phyloP scores from a whole-genome alignment of 2,888 invertebrate species.

The Acanthosepion esculentum region DNA sequence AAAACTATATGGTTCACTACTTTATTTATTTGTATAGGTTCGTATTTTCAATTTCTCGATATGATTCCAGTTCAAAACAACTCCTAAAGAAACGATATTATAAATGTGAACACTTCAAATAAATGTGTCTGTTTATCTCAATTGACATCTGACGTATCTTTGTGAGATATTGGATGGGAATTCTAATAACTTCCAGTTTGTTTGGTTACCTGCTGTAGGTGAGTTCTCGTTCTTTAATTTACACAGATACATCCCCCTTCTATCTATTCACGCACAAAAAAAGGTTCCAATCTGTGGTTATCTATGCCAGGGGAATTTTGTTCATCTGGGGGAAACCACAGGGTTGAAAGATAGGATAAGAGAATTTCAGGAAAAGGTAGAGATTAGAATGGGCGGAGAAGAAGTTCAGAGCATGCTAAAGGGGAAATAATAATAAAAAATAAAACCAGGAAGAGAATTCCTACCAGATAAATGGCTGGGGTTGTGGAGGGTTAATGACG shows the following conservation, averaged over 20 bases:
- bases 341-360: background rate
- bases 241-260: background rate
- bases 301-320: slow-evolving; percentile 20
- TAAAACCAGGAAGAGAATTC: background rate
- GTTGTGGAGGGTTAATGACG: background rate
- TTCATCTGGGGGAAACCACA: background rate
- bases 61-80: background rate
- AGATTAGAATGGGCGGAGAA: background rate
- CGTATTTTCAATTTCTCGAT: background rate
- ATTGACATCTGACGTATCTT: background rate
- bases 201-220: background rate
- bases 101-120: background rate
- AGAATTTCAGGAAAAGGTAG: background rate
- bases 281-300: background rate
- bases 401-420: background rate
- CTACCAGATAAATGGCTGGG: background rate
- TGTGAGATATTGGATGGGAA: background rate
- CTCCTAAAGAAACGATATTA: background rate
- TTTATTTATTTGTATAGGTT: background rate
- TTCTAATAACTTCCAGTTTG: background rate
- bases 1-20: no score
- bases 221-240: background rate
- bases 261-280: background rate
- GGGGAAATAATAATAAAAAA: background rate
- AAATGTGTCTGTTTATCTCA: background rate